Percentiles rank a stretch among this genome's conserved stretches.
These are phyloP conservation scores for Thamnophis elegans DNA, from an alignment of 2,797 vertebrate genomes.

Conservation along the genomic window DNA sequence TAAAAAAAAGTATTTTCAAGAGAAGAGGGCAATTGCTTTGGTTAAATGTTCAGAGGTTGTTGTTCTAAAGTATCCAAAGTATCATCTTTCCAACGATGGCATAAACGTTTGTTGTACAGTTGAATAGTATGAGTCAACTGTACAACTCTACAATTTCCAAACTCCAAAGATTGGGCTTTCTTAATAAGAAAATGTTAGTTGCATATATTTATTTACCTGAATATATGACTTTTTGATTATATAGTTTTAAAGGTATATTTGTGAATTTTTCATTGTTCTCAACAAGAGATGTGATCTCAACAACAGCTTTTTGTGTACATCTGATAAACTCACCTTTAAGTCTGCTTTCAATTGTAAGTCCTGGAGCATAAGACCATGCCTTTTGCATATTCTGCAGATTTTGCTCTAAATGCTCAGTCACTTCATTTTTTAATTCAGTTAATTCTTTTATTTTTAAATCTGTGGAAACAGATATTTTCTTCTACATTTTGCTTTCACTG, in stretches of 20 bases:
- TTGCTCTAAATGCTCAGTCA: constrained; percentile 1
- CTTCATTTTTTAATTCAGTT: neutral
- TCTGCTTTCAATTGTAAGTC: neutral
- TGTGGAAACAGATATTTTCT: constrained; percentile 5
- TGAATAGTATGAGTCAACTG: neutral
- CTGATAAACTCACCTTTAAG: constrained; percentile 10
- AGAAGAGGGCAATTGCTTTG: neutral
- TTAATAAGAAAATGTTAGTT: neutral
- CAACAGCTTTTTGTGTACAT: neutral
- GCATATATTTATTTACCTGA: neutral
- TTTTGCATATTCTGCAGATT: neutral
- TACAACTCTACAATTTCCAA: neutral
- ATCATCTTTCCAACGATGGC: neutral
- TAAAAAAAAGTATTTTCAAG: neutral
- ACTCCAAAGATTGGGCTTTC: neutral
- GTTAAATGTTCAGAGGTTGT: neutral
- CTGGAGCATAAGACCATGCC: neutral
- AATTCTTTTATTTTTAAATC: constrained; percentile 17
- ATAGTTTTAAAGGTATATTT: neutral
- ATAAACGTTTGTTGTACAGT: neutral
- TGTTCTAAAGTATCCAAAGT: neutral
- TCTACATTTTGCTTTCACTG: neutral
- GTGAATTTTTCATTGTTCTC: neutral
- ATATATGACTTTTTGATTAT: neutral
- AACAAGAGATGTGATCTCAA: neutral